Evolutionary conservation across 2,888 invertebrate species (phyloP).

Genomic region (Oegoconia quadripuncta): DNA sequence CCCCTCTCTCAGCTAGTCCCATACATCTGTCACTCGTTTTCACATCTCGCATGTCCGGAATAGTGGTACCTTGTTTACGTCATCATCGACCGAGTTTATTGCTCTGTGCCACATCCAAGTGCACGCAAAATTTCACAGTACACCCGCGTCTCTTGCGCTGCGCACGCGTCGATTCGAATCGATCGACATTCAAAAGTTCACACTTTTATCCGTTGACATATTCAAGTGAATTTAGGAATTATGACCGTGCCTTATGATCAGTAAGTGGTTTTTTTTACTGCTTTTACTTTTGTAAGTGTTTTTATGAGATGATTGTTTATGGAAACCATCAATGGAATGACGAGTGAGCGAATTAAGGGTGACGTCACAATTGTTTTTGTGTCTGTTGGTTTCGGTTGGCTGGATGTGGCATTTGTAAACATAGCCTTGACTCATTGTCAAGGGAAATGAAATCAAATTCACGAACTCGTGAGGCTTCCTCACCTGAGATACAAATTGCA

Average conservation of each 20-base stretch:
- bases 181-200: slow-evolving; percentile 4
- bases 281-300: neutral
- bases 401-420: too few relatives aligned
- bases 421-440: too few relatives aligned
- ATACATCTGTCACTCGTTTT: too few relatives aligned
- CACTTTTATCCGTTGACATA: neutral
- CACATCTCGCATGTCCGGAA: slow-evolving; percentile 2
- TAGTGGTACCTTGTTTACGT: slow-evolving; percentile 10
- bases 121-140: slow-evolving; percentile 13
- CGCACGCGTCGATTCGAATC: slow-evolving; percentile 4
- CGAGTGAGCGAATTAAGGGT: too few relatives aligned
- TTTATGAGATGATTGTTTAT: neutral
- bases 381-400: too few relatives aligned
- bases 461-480: too few relatives aligned
- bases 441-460: too few relatives aligned
- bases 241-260: slow-evolving; percentile 19
- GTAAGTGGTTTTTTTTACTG: slow-evolving; percentile 11
- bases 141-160: slow-evolving; percentile 3
- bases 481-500: too few relatives aligned
- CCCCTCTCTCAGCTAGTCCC: too few relatives aligned
- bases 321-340: too few relatives aligned
- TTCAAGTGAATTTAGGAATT: slow-evolving; percentile 1
- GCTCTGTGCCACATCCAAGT: slow-evolving; percentile 7
- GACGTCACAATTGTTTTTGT: too few relatives aligned
- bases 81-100: slow-evolving; percentile 10